phyloP scores from a whole-genome alignment of 2,888 invertebrate species.

The Thereva unica region DNA sequence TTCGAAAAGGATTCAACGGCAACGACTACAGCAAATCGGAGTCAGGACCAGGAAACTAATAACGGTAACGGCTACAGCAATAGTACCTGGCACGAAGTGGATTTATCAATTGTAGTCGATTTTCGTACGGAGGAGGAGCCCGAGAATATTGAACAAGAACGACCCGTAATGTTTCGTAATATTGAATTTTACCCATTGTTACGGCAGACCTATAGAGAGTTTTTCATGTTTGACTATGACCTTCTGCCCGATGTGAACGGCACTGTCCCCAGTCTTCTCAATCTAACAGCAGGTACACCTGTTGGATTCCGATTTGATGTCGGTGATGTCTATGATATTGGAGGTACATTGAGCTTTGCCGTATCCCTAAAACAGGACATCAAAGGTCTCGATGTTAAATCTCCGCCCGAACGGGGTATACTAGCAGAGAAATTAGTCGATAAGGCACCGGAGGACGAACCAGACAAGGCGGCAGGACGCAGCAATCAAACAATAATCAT shows the following conservation, averaged over 20 bases:
- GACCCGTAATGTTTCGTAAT: slow-evolving; percentile 47
- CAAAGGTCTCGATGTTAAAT: slow-evolving; percentile 42
- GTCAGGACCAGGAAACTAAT: slow-evolving; percentile 27
- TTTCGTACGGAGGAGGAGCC: slow-evolving; percentile 44
- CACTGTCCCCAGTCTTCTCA: slow-evolving; percentile 68
- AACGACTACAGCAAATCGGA: slow-evolving; percentile 27
- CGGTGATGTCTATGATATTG: slow-evolving; percentile 73
- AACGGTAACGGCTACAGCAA: slow-evolving; percentile 30
- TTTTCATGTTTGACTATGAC: slow-evolving; percentile 77
- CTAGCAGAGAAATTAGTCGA: slow-evolving; percentile 54
- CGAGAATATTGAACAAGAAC: slow-evolving; percentile 44
- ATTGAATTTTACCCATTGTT: slow-evolving; percentile 57
- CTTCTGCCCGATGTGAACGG: slow-evolving; percentile 67
- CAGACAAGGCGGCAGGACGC: slow-evolving; percentile 42
- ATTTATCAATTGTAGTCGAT: slow-evolving; percentile 51
- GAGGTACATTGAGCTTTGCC: slow-evolving; percentile 76
- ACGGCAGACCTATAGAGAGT: slow-evolving; percentile 70
- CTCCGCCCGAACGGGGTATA: slow-evolving; percentile 44
- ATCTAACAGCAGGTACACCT: slow-evolving; percentile 68
- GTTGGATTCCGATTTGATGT: slow-evolving; percentile 72
- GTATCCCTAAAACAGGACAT: slow-evolving; percentile 68
- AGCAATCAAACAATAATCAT: slow-evolving; percentile 63
- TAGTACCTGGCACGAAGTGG: slow-evolving; percentile 43
- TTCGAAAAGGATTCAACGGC: slow-evolving; percentile 46
- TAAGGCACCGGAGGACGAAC: slow-evolving; percentile 11